These are phyloP conservation scores for Aphelinus atriplicis DNA, from an alignment of 1,140 invertebrate species.

Conservation along the genomic window DNA sequence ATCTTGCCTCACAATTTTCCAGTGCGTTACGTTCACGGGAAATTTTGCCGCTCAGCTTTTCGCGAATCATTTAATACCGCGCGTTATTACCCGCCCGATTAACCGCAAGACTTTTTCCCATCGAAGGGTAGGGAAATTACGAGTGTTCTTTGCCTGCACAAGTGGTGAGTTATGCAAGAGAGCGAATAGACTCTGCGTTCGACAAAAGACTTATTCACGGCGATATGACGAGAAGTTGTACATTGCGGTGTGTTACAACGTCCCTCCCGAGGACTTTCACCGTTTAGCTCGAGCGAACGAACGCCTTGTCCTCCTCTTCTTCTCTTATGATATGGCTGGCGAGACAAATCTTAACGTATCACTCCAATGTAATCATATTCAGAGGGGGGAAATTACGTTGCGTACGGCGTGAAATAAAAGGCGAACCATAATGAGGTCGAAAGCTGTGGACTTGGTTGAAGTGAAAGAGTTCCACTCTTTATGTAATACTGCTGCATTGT, in stretches of 20 bases:
- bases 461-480: too few species aligned
- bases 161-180: too few species aligned
- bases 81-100: neutral
- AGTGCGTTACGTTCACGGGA: neutral
- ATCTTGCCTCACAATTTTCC: constrained; percentile 16
- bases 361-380: neutral
- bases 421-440: too few species aligned
- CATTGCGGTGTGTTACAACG: neutral
- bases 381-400: too few species aligned
- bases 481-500: too few species aligned
- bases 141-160: neutral
- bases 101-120: neutral
- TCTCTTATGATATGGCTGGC: neutral
- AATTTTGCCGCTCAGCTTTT: neutral
- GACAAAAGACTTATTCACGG: too few species aligned
- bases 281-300: neutral
- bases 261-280: constrained; percentile 16
- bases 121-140: neutral
- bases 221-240: constrained; percentile 2
- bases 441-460: too few species aligned
- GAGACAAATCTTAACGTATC: neutral
- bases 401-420: too few species aligned
- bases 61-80: neutral
- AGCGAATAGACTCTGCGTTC: too few species aligned
- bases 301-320: constrained; percentile 11